phyloP scores from a whole-genome alignment of 2,888 invertebrate species.

The Beris morrisii region DNA sequence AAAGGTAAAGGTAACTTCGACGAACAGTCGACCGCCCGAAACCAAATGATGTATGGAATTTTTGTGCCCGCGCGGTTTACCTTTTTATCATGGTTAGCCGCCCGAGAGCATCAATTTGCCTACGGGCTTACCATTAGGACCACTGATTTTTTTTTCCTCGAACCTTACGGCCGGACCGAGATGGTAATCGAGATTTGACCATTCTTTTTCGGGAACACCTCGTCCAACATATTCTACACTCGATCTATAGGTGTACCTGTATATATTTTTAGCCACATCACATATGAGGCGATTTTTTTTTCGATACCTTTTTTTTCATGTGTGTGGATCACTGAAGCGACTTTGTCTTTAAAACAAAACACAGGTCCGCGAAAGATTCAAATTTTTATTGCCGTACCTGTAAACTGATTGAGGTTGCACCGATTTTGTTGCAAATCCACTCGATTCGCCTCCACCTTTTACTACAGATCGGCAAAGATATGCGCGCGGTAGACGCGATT shows the following conservation, averaged over 20 bases:
- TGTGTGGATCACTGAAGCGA: too few species aligned
- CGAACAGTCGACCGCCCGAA: too few species aligned
- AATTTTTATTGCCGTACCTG: too few species aligned
- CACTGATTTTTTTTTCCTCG: not conserved
- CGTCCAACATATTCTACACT: not conserved
- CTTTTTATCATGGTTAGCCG: not conserved
- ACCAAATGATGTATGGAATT: conserved; percentile 12
- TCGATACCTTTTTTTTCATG: too few species aligned
- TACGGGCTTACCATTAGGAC: conserved; percentile 1
- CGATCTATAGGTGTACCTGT: not conserved
- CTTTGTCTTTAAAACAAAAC: too few species aligned
- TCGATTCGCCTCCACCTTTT: too few species aligned
- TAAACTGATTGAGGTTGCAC: too few species aligned
- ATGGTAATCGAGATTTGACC: conserved; percentile 17
- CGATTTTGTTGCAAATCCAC: too few species aligned
- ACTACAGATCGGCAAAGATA: too few species aligned
- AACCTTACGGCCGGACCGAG: conserved; percentile 10
- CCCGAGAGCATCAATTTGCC: conserved; percentile 13
- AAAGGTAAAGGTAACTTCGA: too few species aligned
- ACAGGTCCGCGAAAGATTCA: too few species aligned
- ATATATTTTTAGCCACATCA: conserved; percentile 4
- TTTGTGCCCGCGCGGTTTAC: not conserved
- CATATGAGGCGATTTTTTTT: not conserved
- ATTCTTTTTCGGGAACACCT: conserved; percentile 15
- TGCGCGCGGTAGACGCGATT: too few species aligned